phyloP scores from a whole-genome alignment of 2,797 vertebrate species.

The Anolis apletophallus region DNA sequence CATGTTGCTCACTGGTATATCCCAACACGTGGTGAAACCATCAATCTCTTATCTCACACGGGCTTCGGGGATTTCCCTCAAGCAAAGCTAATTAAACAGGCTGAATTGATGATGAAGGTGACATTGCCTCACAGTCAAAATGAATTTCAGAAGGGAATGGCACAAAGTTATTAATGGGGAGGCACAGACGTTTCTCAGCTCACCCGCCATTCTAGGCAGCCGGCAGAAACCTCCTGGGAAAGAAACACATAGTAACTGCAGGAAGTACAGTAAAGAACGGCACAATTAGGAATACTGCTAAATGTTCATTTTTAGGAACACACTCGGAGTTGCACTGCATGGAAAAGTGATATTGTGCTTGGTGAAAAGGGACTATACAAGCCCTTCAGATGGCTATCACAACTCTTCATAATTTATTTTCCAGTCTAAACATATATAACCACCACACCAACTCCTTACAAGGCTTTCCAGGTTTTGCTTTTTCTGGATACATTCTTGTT shows the following conservation, averaged over 20 bases:
- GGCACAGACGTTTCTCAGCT: not conserved
- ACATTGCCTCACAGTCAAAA: constrained; percentile 25
- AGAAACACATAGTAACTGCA: not conserved
- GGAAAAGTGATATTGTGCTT: too few relatives aligned
- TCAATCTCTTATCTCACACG: not conserved
- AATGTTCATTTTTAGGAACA: too few relatives aligned
- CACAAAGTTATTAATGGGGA: not conserved
- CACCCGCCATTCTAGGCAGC: not conserved
- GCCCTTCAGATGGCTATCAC: too few relatives aligned
- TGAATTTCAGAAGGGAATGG: not conserved
- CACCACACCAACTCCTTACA: too few relatives aligned
- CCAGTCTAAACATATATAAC: too few relatives aligned
- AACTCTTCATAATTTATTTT: too few relatives aligned
- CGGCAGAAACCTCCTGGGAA: not conserved
- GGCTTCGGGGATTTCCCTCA: not conserved
- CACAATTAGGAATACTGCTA: not conserved
- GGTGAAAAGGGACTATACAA: not conserved
- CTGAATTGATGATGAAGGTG: constrained; percentile 30
- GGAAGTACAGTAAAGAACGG: not conserved
- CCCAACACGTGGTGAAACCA: not conserved
- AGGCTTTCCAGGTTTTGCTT: too few relatives aligned
- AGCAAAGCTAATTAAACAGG: constrained; percentile 7
- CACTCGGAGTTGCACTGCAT: not conserved
- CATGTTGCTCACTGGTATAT: not conserved
- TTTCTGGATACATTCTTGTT: too few relatives aligned